Evolutionary conservation across 2,113 vertebrate genomes (phyloP).

Genomic region (Silurus glanis): DNA sequence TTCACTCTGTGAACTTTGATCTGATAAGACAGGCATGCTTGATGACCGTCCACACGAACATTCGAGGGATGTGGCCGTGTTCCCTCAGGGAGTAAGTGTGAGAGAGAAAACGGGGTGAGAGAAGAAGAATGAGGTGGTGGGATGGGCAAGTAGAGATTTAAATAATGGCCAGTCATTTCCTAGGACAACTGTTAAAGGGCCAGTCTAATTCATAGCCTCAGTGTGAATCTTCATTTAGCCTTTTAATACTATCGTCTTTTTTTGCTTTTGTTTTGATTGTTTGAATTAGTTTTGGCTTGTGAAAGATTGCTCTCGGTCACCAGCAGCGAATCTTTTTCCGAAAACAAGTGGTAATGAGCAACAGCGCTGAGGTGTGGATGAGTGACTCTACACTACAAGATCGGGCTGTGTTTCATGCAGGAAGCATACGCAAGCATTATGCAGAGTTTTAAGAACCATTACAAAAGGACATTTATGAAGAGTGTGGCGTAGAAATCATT

Average conservation of each 20-base stretch:
- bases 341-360: background rate
- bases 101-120: background rate
- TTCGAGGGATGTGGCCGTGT: slow-evolving; percentile 24
- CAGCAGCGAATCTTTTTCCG: background rate
- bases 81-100: background rate
- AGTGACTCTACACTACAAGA: background rate
- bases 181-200: slow-evolving; percentile 13
- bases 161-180: background rate
- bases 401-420: background rate
- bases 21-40: slow-evolving; percentile 45
- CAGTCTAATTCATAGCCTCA: background rate
- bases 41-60: slow-evolving; percentile 7
- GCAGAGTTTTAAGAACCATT: too few relatives aligned
- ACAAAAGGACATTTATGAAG: too few relatives aligned
- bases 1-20: slow-evolving; percentile 41
- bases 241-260: background rate
- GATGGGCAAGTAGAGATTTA: background rate
- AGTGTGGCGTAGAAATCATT: too few relatives aligned
- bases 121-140: slow-evolving; percentile 1
- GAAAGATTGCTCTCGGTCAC: background rate
- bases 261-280: background rate
- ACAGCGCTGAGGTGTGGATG: background rate
- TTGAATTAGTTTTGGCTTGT: background rate
- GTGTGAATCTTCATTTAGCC: too few relatives aligned
- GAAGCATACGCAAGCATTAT: background rate